Percentiles rank a stretch among this genome's conserved stretches.
phyloP scores from a whole-genome alignment of 2,797 vertebrate species.

The Syngnathus acus region DNA sequence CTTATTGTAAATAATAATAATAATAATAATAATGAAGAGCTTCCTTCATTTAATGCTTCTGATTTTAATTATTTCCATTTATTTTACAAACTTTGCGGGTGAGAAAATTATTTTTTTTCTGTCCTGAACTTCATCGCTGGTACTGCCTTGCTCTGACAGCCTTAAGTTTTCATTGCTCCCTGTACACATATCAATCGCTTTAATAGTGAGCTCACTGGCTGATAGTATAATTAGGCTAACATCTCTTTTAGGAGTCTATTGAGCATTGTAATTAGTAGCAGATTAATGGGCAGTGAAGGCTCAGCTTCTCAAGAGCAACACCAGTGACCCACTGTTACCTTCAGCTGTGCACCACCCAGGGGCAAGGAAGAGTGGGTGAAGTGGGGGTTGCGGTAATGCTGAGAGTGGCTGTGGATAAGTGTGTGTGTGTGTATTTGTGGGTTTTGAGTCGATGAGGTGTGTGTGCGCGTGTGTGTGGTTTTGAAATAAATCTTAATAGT shows the following conservation, averaged over 20 bases:
- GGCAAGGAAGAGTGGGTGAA: constrained; percentile 42
- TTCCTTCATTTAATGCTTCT: background rate
- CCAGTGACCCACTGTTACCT: constrained; percentile 59
- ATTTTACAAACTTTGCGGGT: background rate
- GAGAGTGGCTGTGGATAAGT: constrained; percentile 19
- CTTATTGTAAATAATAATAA: too few relatives aligned
- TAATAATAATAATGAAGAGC: too few relatives aligned
- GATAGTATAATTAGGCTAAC: constrained; percentile 66
- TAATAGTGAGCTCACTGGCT: constrained; percentile 54
- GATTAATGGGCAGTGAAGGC: constrained; percentile 62
- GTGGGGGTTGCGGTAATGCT: constrained; percentile 37
- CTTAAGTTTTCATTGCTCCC: constrained; percentile 45
- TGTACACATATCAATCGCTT: constrained; percentile 57
- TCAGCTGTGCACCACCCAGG: constrained; percentile 63
- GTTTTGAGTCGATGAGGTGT: constrained; percentile 36
- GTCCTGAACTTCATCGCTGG: constrained; percentile 1
- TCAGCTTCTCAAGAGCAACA: constrained; percentile 47
- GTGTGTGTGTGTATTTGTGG: constrained; percentile 23
- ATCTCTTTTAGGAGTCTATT: constrained; percentile 65
- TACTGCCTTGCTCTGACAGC: constrained; percentile 14
- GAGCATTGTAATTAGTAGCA: constrained; percentile 71
- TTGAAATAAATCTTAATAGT: constrained; percentile 54
- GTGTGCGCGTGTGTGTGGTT: constrained; percentile 21
- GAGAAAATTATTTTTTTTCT: background rate
- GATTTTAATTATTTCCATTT: background rate